Percentiles rank a stretch among this genome's conserved stretches.
Conservation (phyloP, 2,113 vertebrate genomes). For the Sinosuthora webbiana region DNA sequence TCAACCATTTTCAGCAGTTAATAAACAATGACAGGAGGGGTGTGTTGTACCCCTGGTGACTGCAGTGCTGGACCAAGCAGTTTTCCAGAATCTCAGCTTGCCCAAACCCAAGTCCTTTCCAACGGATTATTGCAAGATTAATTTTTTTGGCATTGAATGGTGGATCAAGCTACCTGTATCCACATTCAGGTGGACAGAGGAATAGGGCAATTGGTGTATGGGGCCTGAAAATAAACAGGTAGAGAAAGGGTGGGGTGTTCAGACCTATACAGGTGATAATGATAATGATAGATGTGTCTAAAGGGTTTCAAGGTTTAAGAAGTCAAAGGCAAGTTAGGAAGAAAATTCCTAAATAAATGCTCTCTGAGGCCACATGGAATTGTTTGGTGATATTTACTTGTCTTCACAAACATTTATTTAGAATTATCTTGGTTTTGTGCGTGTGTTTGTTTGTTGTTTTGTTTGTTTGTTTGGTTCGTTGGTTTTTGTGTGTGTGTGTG, state of each 20-base stretch:
- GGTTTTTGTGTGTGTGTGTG: neutral
- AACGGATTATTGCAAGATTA: neutral
- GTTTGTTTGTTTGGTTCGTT: neutral
- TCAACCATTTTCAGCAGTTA: neutral
- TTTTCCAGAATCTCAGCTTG: neutral
- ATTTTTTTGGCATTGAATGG: neutral
- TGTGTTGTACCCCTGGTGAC: neutral
- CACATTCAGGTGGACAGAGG: neutral
- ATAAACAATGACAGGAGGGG: accelerated
- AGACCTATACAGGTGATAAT: neutral
- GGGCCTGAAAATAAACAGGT: neutral
- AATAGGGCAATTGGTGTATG: accelerated
- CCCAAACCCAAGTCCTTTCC: neutral
- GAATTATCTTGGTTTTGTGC: neutral
- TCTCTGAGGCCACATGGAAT: neutral
- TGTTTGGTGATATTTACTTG: neutral
- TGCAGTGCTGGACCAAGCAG: neutral
- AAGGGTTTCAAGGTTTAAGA: neutral
- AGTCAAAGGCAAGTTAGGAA: neutral
- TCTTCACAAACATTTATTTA: neutral
- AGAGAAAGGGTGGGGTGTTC: accelerated
- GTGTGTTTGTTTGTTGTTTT: no score
- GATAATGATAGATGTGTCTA: neutral
- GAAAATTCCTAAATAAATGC: neutral
- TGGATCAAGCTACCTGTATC: neutral